Evolutionary conservation across 2,113 vertebrate species (phyloP), one percentile per base, ranked within the genome.

Genomic region (Indri indri): DNA sequence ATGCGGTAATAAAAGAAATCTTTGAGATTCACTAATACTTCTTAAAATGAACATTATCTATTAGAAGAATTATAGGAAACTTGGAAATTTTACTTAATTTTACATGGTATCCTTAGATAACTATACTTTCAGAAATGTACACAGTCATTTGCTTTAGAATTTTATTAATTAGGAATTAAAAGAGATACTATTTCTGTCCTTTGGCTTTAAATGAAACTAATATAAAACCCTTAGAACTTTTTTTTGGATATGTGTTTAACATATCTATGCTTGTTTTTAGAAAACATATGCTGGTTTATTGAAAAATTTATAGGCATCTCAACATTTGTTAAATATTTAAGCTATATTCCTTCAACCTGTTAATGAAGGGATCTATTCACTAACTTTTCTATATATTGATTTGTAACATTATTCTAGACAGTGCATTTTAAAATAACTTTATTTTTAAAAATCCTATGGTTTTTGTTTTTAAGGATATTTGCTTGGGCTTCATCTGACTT

Each of bases 401-500:
- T 80, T 92, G 70, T 90, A 95, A 37, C 68, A 52, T 61, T 84
- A 92, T 91, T 83, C 79, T 73, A 57, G 27, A 34, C 76, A 71
- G 16, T 86, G 52, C 70, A 37, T 3, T 34, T 81, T 30, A 79
- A 90, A n/a, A 52, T 93, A 79, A 47, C 22, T 95, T 87, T 47
- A 71, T 54, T 96, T 88, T 85, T 74, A 37, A 70, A 91, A 91
- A 89, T 34, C 3, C 59, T 81, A 10, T 63, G 52, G 8, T 88
- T 57, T 77, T 77, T n/a, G 90, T 92, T 73, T 94, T 80, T 30
- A 94, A 90, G 50, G 61, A 50, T 94, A 71, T 68, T 95, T 96
- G n/a, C 80, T 95, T 93, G 87, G 20, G 59, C 61, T 93, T 95
- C 45, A 89, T 94, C 89, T 93, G 68, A 71, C 88, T 95, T 95